Evolutionary conservation across 2,113 vertebrate species (phyloP).

Genomic region (Python bivittatus): DNA sequence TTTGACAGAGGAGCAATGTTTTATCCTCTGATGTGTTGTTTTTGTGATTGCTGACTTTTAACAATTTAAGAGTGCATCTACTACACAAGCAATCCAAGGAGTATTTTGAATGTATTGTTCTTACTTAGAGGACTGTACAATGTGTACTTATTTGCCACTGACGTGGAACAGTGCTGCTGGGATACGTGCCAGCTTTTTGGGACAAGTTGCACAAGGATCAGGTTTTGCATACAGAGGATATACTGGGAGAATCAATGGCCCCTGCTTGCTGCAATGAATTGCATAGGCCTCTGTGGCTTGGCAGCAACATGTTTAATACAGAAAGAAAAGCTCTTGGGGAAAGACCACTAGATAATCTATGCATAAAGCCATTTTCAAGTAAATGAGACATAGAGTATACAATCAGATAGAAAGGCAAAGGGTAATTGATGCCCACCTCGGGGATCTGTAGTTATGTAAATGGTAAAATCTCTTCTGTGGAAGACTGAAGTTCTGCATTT

Average conservation of each 20-base stretch:
- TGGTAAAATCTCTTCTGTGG: neutral
- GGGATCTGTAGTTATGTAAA: neutral
- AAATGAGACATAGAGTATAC: slow-evolving; percentile 27
- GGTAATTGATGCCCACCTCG: neutral
- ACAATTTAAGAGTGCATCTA: slow-evolving; percentile 30
- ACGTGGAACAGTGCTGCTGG: slow-evolving; percentile 45
- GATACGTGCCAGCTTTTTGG: slow-evolving; percentile 68
- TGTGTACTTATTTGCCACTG: slow-evolving; percentile 25
- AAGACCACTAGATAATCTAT: slow-evolving; percentile 33
- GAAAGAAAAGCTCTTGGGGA: slow-evolving; percentile 41
- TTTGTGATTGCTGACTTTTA: slow-evolving; percentile 23
- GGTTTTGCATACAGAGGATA: slow-evolving; percentile 63
- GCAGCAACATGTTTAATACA: slow-evolving; percentile 71
- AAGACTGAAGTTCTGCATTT: too few relatives aligned
- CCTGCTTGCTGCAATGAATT: slow-evolving; percentile 63
- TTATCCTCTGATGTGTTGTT: slow-evolving; percentile 36
- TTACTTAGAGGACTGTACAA: slow-evolving; percentile 41
- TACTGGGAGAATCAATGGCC: slow-evolving; percentile 65
- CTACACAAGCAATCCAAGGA: slow-evolving; percentile 37
- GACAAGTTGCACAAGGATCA: slow-evolving; percentile 57
- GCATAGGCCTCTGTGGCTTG: slow-evolving; percentile 30
- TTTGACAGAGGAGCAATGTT: slow-evolving; percentile 47
- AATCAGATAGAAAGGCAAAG: neutral
- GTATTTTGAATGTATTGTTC: slow-evolving; percentile 49
- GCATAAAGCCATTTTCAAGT: slow-evolving; percentile 38